Evolutionary conservation across 2,113 vertebrate genomes (phyloP).

Genomic region (Arvicanthis niloticus): DNA sequence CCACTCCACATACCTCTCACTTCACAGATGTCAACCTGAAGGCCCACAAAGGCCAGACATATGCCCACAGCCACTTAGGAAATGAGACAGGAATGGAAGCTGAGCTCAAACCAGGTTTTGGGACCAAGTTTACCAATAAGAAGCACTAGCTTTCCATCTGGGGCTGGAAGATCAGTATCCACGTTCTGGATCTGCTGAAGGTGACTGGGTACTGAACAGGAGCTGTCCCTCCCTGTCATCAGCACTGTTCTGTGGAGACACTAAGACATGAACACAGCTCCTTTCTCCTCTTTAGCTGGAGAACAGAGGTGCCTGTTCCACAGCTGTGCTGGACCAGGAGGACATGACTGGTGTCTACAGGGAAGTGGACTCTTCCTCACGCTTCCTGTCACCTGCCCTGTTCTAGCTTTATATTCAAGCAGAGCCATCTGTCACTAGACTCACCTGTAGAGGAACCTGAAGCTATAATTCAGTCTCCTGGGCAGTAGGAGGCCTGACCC

Average conservation of each 20-base stretch:
- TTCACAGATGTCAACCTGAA: neutral
- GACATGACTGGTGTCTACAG: neutral
- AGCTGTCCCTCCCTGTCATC: too few relatives aligned
- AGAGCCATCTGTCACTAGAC: neutral
- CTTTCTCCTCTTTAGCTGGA: fast-evolving
- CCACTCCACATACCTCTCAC: fast-evolving
- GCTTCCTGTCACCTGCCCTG: neutral
- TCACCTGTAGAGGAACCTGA: neutral
- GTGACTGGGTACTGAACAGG: neutral
- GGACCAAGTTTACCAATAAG: neutral
- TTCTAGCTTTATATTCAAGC: neutral
- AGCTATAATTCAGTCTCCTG: neutral
- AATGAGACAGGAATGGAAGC: neutral
- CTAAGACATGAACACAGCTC: fast-evolving
- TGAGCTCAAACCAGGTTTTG: neutral
- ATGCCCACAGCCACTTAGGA: neutral
- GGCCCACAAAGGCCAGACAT: neutral
- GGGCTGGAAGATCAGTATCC: neutral
- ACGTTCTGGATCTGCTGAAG: neutral
- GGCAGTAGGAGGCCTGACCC: too few relatives aligned
- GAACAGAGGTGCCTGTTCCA: neutral
- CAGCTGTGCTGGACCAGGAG: neutral
- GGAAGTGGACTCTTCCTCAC: neutral
- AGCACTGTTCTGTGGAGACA: neutral
- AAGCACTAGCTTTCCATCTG: neutral